Conservation (phyloP, 2,113 vertebrate species). For the Gymnocephalus cernua region DNA sequence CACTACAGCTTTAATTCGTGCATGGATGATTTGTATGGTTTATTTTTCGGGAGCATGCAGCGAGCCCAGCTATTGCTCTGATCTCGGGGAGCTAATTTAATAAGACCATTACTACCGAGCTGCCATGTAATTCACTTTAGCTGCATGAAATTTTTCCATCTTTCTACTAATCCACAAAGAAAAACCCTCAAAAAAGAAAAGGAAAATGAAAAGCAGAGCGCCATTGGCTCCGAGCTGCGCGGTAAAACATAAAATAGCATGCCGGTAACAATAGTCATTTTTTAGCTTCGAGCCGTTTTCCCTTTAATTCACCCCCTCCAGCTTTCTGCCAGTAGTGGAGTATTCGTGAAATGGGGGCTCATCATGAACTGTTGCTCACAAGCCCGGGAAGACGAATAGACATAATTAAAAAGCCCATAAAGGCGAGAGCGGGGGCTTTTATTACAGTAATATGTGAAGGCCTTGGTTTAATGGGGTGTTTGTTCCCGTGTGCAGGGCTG, state of each 20-base stretch:
- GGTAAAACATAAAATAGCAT: conserved; percentile 39
- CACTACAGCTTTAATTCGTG: background rate
- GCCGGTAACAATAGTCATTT: conserved; percentile 56
- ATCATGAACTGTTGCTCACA: conserved; percentile 75
- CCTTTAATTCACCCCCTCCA: conserved; percentile 58
- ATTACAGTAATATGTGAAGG: conserved; percentile 81
- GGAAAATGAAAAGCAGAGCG: background rate
- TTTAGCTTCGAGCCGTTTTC: conserved; percentile 55
- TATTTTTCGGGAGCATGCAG: conserved; percentile 27
- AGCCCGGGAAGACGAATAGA: conserved; percentile 81
- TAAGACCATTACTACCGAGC: conserved; percentile 19
- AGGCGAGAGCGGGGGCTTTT: conserved; percentile 72
- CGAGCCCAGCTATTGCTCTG: background rate
- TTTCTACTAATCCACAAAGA: conserved; percentile 42
- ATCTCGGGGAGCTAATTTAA: conserved; percentile 53
- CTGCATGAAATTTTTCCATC: conserved; percentile 39
- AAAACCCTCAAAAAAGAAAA: background rate
- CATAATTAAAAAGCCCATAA: conserved; percentile 84
- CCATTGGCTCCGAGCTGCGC: conserved; percentile 26
- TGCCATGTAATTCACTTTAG: conserved; percentile 25
- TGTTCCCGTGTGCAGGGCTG: conserved; percentile 70
- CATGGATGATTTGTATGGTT: conserved; percentile 49
- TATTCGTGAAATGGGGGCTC: conserved; percentile 68
- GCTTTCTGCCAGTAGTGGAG: conserved; percentile 52
- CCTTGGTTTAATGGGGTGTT: conserved; percentile 80